phyloP scores from a whole-genome alignment of 2,888 invertebrate genomes.

The Cylloceria caligata region DNA sequence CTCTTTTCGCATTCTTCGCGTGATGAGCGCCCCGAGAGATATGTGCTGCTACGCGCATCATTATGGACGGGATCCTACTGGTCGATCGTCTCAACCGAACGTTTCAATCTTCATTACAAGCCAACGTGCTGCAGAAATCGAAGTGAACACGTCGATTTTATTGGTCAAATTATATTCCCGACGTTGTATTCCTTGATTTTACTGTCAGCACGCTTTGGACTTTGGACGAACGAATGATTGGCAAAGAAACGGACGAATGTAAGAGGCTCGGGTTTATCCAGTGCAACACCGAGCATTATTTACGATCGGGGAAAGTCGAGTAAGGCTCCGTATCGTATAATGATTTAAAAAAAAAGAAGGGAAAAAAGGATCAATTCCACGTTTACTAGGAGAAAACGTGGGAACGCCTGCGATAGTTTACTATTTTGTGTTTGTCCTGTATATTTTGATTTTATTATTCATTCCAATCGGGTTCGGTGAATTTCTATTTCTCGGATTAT shows the following conservation, averaged over 20 bases:
- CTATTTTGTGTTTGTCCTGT: conserved; percentile 38
- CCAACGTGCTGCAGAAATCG: background rate
- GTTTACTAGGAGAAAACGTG: conserved; percentile 47
- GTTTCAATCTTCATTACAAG: conserved; percentile 78
- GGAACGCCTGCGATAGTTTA: conserved; percentile 32
- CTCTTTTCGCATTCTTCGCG: conserved; percentile 62
- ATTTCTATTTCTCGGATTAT: conserved; percentile 64
- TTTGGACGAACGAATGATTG: background rate
- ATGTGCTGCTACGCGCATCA: conserved; percentile 40
- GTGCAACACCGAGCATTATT: conserved; percentile 45
- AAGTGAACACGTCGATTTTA: background rate
- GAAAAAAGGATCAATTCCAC: conserved; percentile 1
- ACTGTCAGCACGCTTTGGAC: background rate
- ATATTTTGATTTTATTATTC: conserved; percentile 60
- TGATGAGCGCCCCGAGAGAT: conserved; percentile 69
- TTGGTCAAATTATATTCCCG: background rate
- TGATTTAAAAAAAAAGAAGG: conserved; percentile 25
- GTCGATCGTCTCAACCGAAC: conserved; percentile 62
- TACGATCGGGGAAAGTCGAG: conserved; percentile 62
- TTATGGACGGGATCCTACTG: conserved; percentile 44
- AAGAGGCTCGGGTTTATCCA: conserved; percentile 7
- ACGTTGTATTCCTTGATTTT: background rate
- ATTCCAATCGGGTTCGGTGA: background rate
- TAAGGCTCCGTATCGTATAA: background rate
- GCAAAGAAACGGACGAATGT: background rate